Base-by-base conservation (phyloP, 2,797 vertebrate genomes). In the Cyclura pinguis region DNA sequence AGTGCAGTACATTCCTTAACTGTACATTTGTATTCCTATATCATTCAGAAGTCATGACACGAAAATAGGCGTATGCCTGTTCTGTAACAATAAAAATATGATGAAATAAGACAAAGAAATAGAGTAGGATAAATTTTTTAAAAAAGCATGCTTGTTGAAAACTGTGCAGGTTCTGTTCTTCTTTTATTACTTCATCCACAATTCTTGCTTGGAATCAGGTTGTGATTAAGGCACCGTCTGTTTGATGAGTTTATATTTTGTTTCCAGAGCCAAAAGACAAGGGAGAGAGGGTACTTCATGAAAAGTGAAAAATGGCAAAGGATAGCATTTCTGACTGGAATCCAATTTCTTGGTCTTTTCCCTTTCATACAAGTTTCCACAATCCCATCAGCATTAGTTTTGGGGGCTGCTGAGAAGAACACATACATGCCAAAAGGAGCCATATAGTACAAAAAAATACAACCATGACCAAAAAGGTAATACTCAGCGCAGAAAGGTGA, bases 181-280 rank as follows among this genome's bases (percentile, higher is more conserved):
- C 64, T 47, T 50, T 47, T 59, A 27, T 32, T 62, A 20, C 4
- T 8, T 2, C 24, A 14, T 69, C 55, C 7, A 80, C 13, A 10
- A 13, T 52, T 80, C 22, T 59, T 80, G 74, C 90, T 88, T 84
- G 4, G 52, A 62, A 59, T 62, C 38, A 62, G 86, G 64, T 72
- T 80, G 42, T 88, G 72, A 91, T 85, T 80, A 91, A 91, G 81
- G 38, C 35, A 20, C 50, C 16, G 6, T 62, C 35, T 84, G 14
- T 88, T 91, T 78, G 29, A 84, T 59, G 24, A 47, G 76, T 80
- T 84, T 59, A 78, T 88, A 80, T 88, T 85, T 85, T 64, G 73
- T 80, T 80, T 72, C 67, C 74, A 4, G 14, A 62, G 81, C 74
- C 62, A 88, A 88, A 72, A 55, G 86, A 88, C 62, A 78, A 78